These are phyloP conservation scores for Typhlichthys subterraneus DNA, from an alignment of 2,797 vertebrate species.

Conservation along the genomic window DNA sequence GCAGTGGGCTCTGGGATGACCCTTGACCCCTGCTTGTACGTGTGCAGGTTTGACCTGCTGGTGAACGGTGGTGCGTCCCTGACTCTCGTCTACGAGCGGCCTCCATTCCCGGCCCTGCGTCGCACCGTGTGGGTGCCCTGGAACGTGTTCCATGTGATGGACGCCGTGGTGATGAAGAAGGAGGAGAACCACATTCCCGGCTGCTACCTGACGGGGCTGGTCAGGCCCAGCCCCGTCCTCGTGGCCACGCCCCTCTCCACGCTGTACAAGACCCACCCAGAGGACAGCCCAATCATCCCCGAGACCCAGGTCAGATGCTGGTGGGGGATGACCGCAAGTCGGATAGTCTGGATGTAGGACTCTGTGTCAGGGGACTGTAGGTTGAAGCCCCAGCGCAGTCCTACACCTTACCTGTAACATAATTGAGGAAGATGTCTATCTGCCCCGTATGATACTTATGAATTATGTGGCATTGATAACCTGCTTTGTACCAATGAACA, in stretches of 20 bases:
- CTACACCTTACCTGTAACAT: too few relatives aligned
- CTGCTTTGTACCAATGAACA: too few relatives aligned
- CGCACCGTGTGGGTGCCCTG: slow-evolving; percentile 96
- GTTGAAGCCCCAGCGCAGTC: too few relatives aligned
- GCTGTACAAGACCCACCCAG: slow-evolving; percentile 90
- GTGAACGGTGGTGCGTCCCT: slow-evolving; percentile 93
- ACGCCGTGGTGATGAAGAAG: slow-evolving; percentile 95
- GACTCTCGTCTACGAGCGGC: slow-evolving; percentile 89
- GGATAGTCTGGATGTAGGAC: not conserved
- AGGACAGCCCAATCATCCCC: slow-evolving; percentile 94
- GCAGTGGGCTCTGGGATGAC: too few relatives aligned
- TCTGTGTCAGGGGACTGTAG: too few relatives aligned
- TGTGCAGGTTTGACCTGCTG: slow-evolving; percentile 91
- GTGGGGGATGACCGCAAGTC: too few relatives aligned
- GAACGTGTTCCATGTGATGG: slow-evolving; percentile 97
- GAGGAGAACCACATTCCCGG: slow-evolving; percentile 94
- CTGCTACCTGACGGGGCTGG: slow-evolving; percentile 92
- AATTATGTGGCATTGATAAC: too few relatives aligned
- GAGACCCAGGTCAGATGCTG: slow-evolving; percentile 92
- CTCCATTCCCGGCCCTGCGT: slow-evolving; percentile 88
- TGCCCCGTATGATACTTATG: too few relatives aligned
- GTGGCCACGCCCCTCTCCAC: slow-evolving; percentile 93
- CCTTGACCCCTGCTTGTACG: not conserved
- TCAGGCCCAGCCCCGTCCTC: slow-evolving; percentile 89
- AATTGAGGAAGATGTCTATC: too few relatives aligned